Evolutionary conservation across 92 coral and sea anemone genomes (phyloP).

Genomic region (Parazoanthus swiftii): DNA sequence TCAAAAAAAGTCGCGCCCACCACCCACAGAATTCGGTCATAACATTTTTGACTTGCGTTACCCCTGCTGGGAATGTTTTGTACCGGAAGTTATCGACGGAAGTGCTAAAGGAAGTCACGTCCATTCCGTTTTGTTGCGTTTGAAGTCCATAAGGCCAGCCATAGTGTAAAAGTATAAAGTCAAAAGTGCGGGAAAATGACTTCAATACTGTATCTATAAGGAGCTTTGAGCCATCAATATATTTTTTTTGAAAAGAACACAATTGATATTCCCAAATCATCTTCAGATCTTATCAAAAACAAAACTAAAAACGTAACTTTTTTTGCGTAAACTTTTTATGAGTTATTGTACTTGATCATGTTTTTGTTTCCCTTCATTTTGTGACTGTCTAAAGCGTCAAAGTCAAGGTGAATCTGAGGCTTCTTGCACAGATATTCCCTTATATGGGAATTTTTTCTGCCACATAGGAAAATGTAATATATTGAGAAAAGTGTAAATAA

Average conservation of each 20-base stretch:
- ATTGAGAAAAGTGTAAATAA: not conserved
- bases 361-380: no score
- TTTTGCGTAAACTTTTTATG: not conserved
- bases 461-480: not conserved
- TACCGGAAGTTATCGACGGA: conserved; percentile 43
- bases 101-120: not conserved
- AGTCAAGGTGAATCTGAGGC: not conserved
- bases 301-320: not conserved
- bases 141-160: not conserved
- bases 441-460: not conserved
- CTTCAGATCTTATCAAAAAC: not conserved
- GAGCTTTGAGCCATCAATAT: not conserved
- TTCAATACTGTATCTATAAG: not conserved
- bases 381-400: not conserved
- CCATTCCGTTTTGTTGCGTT: not conserved
- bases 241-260: no score
- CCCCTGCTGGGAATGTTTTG: conserved; percentile 19
- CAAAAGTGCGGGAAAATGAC: not conserved
- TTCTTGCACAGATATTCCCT: not conserved
- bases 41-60: not conserved
- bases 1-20: not conserved
- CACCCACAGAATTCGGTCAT: not conserved
- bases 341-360: not conserved
- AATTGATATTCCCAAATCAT: not conserved
- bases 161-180: not conserved